A percentile compares a stretch with the other conserved stretches of the same genome.
Conservation (phyloP, 1,140 invertebrate genomes). For the Harpegnathos saltator region DNA sequence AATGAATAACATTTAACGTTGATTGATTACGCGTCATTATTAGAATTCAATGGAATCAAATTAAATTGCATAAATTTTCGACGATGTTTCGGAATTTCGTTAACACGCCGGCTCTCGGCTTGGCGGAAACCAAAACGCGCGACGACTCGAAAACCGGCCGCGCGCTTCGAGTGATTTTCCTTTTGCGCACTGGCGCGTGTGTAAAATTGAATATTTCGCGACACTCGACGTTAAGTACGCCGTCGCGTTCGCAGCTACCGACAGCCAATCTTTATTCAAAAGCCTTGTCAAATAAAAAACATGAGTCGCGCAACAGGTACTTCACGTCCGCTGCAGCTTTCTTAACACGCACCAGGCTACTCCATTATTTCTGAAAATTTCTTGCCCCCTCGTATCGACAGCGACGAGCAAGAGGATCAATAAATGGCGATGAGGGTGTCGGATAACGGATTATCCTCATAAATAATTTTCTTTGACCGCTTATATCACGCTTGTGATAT, state of each 20-base stretch:
- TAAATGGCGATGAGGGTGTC: slow-evolving; percentile 44
- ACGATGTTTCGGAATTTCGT: background rate
- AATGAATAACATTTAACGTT: slow-evolving; percentile 44
- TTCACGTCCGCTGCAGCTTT: slow-evolving; percentile 40
- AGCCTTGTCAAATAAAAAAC: slow-evolving; percentile 64
- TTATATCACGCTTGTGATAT: slow-evolving; percentile 1
- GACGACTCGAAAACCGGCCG: too few relatives aligned
- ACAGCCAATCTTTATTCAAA: slow-evolving; percentile 51
- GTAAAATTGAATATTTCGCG: slow-evolving; percentile 30
- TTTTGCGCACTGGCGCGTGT: background rate
- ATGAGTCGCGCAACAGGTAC: slow-evolving; percentile 66
- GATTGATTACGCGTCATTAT: slow-evolving; percentile 9
- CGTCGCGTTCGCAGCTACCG: background rate
- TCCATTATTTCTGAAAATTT: slow-evolving; percentile 53
- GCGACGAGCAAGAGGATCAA: slow-evolving; percentile 23
- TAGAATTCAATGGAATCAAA: slow-evolving; percentile 47
- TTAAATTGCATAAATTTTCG: slow-evolving; percentile 23
- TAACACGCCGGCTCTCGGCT: too few relatives aligned
- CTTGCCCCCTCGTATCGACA: slow-evolving; percentile 32
- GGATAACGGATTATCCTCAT: slow-evolving; percentile 24
- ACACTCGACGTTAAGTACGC: slow-evolving; percentile 3
- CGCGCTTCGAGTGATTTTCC: background rate
- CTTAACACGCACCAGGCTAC: slow-evolving; percentile 37
- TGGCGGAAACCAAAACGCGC: too few relatives aligned
- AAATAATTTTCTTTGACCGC: slow-evolving; percentile 49